phyloP scores from a whole-genome alignment of 1,140 invertebrate species.

The Drosophila bipectinata region DNA sequence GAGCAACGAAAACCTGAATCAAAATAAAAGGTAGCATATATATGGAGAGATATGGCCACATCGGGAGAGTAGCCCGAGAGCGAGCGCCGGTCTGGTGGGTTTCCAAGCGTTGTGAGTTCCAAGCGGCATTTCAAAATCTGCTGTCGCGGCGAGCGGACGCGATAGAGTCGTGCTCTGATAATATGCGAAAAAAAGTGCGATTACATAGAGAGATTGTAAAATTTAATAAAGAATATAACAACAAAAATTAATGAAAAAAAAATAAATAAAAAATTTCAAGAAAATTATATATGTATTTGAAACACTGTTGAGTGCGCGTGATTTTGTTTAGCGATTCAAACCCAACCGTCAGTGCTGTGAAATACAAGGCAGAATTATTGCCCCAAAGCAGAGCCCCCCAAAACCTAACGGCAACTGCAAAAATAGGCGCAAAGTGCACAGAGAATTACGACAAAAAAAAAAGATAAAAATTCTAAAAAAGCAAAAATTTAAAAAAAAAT shows the following conservation, averaged over 20 bases:
- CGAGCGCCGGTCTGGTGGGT: conserved; percentile 1
- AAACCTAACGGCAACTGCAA: conserved; percentile 41
- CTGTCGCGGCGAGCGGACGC: conserved; percentile 39
- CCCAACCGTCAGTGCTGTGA: conserved; percentile 45
- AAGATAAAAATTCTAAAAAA: background rate
- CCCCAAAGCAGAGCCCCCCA: conserved; percentile 21
- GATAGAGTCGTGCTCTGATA: conserved; percentile 16
- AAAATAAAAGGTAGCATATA: conserved; percentile 4
- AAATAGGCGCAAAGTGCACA: conserved; percentile 15
- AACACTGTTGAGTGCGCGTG: conserved; percentile 50
- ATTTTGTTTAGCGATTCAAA: conserved; percentile 49
- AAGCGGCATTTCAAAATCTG: conserved; percentile 17
- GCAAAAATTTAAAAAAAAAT: background rate
- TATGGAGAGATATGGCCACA: background rate
- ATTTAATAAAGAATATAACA: background rate
- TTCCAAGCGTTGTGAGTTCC: conserved; percentile 19
- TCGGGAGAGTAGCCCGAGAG: background rate
- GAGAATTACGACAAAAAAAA: background rate
- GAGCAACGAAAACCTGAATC: conserved; percentile 2
- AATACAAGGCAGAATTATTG: conserved; percentile 39
- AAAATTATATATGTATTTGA: conserved; percentile 5
- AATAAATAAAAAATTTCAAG: background rate
- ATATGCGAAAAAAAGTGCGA: conserved; percentile 12
- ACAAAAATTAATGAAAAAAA: background rate
- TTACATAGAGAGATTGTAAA: conserved; percentile 11